These are phyloP conservation scores for Drosophila fulvimacula DNA, from an alignment of 2,888 invertebrate genomes.

Conservation along the genomic window DNA sequence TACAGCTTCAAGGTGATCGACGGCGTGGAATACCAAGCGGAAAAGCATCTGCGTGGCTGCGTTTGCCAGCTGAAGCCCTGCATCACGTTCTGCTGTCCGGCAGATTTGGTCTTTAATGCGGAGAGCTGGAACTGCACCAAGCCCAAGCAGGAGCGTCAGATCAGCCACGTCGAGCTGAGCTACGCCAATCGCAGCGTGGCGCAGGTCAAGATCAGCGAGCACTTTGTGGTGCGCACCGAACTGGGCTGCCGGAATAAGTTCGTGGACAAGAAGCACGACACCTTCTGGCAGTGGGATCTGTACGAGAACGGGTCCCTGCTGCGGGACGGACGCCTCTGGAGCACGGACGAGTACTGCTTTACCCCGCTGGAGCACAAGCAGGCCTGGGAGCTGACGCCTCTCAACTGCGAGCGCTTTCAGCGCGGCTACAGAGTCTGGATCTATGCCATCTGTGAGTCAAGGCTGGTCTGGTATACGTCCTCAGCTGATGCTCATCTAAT, in stretches of 20 bases:
- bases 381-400: slow-evolving; percentile 71
- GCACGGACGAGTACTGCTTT: slow-evolving; percentile 78
- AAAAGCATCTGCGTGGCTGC: slow-evolving; percentile 80
- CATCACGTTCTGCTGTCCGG: slow-evolving; percentile 83
- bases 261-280: slow-evolving; percentile 67
- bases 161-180: slow-evolving; percentile 72
- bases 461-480: no score
- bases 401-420: slow-evolving; percentile 76
- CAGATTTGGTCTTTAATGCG: slow-evolving; percentile 61
- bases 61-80: slow-evolving; percentile 81
- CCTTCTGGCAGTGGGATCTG: slow-evolving; percentile 79
- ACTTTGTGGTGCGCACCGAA: slow-evolving; percentile 75
- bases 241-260: slow-evolving; percentile 73
- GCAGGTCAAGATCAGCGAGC: slow-evolving; percentile 60
- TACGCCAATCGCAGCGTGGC: slow-evolving; percentile 41
- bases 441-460: slow-evolving; percentile 78
- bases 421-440: slow-evolving; percentile 78
- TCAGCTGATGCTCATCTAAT: no score
- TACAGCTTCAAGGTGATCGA: slow-evolving; percentile 78
- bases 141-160: slow-evolving; percentile 46
- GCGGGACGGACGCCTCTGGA: slow-evolving; percentile 63
- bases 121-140: slow-evolving; percentile 60
- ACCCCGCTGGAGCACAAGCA: slow-evolving; percentile 72
- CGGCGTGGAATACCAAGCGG: slow-evolving; percentile 64
- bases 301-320: slow-evolving; percentile 68